A percentile compares a stretch with the other conserved stretches of the same genome.
phyloP scores from a whole-genome alignment of 2,888 invertebrate species.

The Eristalis intricaria region DNA sequence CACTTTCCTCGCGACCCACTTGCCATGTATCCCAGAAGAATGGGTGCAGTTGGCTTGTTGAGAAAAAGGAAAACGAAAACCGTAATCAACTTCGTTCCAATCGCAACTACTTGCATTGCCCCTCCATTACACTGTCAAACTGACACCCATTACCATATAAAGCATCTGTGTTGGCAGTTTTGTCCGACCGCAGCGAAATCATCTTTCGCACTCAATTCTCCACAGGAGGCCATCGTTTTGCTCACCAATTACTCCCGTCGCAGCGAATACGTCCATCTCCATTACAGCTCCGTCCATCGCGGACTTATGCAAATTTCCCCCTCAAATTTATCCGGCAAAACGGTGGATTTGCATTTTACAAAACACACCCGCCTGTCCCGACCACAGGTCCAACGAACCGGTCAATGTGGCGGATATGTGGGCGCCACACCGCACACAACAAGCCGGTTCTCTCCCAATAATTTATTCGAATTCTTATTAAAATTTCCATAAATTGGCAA shows the following conservation, averaged over 20 bases:
- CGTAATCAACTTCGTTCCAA: not conserved
- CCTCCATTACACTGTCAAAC: not conserved
- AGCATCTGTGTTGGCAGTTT: slow-evolving; percentile 3
- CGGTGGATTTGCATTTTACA: slow-evolving; percentile 33
- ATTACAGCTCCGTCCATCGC: not conserved
- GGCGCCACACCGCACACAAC: slow-evolving; percentile 20
- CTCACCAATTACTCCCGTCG: slow-evolving; percentile 1
- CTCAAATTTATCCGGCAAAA: slow-evolving; percentile 9
- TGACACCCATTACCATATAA: slow-evolving; percentile 2
- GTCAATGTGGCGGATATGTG: slow-evolving; percentile 12
- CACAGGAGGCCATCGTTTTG: not conserved
- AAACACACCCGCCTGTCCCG: not conserved
- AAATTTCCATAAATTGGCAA: slow-evolving; percentile 17
- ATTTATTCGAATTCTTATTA: slow-evolving; percentile 15
- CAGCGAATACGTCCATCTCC: slow-evolving; percentile 19
- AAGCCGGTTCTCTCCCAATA: not conserved
- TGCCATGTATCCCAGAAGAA: not conserved
- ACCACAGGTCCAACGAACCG: slow-evolving; percentile 2
- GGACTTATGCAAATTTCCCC: slow-evolving; percentile 24
- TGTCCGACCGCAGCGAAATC: not conserved
- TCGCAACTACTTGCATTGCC: not conserved
- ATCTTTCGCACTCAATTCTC: not conserved
- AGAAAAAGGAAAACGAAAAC: too few species aligned
- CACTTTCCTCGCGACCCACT: not conserved
- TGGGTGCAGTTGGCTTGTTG: not conserved